Percentiles rank a stretch among this genome's conserved stretches.
Evolutionary conservation across 2,797 vertebrate species (phyloP).

Genomic region (Poecilia picta): DNA sequence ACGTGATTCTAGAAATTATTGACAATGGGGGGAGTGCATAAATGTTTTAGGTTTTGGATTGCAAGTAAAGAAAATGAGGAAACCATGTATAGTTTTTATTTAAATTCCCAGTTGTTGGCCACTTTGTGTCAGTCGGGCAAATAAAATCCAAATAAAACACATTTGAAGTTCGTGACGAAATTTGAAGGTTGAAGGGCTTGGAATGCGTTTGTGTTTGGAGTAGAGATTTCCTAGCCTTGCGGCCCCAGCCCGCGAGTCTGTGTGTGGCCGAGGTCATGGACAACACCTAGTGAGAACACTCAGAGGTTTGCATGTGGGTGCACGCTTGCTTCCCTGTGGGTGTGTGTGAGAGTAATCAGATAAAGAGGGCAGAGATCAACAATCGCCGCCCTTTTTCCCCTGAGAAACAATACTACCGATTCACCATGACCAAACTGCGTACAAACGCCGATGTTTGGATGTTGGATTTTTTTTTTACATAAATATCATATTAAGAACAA

Average conservation of each 20-base stretch:
- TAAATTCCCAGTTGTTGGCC: background rate
- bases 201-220: slow-evolving; percentile 18
- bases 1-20: background rate
- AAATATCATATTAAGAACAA: slow-evolving; percentile 58
- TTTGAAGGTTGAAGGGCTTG: background rate
- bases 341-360: slow-evolving; percentile 63
- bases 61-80: background rate
- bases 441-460: background rate
- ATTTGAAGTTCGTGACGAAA: background rate
- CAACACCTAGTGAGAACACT: slow-evolving; percentile 55
- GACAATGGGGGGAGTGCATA: background rate
- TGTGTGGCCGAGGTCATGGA: slow-evolving; percentile 62
- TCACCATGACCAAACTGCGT: slow-evolving; percentile 53
- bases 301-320: slow-evolving; percentile 40
- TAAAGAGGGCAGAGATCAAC: slow-evolving; percentile 57
- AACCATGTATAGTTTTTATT: background rate
- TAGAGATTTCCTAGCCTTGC: slow-evolving; percentile 49
- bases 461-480: slow-evolving; percentile 15
- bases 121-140: background rate
- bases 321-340: slow-evolving; percentile 32
- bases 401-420: slow-evolving; percentile 62
- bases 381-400: slow-evolving; percentile 56
- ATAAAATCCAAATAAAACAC: background rate
- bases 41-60: background rate
- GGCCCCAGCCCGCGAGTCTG: slow-evolving; percentile 48